A percentile compares a stretch with the other conserved stretches of the same genome.
phyloP scores from a whole-genome alignment of 1,140 invertebrate genomes.

The Calliopsis andreniformis region DNA sequence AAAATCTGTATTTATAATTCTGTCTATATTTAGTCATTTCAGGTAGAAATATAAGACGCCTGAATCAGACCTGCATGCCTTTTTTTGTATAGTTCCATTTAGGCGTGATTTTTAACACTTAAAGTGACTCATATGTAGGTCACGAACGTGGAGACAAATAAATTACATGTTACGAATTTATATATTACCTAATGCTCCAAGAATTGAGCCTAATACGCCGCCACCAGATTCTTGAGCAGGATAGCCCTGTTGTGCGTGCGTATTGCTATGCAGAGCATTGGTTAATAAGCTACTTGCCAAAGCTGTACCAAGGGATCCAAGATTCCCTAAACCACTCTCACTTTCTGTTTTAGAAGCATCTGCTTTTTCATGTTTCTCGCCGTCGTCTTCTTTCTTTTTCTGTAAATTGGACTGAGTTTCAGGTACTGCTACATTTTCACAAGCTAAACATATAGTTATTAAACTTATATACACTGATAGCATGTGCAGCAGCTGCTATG shows the following conservation, averaged over 20 bases:
- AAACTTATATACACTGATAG: slow-evolving; percentile 69
- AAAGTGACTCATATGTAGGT: no score
- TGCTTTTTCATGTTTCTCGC: slow-evolving; percentile 72
- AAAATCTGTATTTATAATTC: no score
- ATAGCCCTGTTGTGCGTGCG: slow-evolving; percentile 72
- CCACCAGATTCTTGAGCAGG: slow-evolving; percentile 67
- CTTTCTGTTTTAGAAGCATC: slow-evolving; percentile 70
- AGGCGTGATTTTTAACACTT: no score
- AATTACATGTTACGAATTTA: slow-evolving; percentile 30
- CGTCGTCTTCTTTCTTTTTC: slow-evolving; percentile 74
- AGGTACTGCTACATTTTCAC: neutral
- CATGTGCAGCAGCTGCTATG: slow-evolving; percentile 76
- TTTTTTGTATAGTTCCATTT: no score
- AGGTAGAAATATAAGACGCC: no score
- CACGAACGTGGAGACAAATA: no score
- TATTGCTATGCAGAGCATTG: slow-evolving; percentile 71
- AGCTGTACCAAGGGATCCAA: slow-evolving; percentile 75
- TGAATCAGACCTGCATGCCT: no score
- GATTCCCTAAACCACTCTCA: slow-evolving; percentile 71
- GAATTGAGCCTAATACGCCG: slow-evolving; percentile 75
- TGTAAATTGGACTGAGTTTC: slow-evolving; percentile 38
- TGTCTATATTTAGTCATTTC: no score
- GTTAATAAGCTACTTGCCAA: slow-evolving; percentile 75
- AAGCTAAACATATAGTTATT: neutral
- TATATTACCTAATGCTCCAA: slow-evolving; percentile 75